These are phyloP conservation scores for Drosophila paramelanica DNA, from an alignment of 2,888 invertebrate genomes.

Conservation along the genomic window DNA sequence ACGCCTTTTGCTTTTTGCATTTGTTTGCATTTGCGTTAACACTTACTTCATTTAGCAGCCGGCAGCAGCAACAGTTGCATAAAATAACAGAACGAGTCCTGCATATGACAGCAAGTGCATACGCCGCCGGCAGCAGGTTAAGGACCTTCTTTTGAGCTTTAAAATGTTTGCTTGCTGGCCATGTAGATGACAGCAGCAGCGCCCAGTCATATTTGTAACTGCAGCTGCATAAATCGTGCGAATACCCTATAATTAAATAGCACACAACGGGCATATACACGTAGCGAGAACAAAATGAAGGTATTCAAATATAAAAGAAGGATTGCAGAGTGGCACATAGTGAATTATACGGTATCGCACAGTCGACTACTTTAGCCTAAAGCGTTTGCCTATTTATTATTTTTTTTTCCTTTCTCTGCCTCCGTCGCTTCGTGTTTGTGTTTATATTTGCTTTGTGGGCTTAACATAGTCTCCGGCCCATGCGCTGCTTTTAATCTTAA, in stretches of 20 bases:
- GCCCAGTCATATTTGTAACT: constrained; percentile 43
- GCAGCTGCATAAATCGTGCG: constrained; percentile 15
- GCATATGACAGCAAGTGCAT: constrained; percentile 55
- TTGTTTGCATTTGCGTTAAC: constrained; percentile 75
- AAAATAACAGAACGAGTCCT: constrained; percentile 18
- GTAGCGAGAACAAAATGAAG: too few relatives aligned
- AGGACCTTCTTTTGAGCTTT: constrained; percentile 78
- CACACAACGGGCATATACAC: neutral
- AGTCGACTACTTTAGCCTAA: neutral
- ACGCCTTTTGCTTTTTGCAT: constrained; percentile 26
- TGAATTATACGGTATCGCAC: neutral
- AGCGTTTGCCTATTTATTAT: constrained; percentile 14
- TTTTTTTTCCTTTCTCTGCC: constrained; percentile 3
- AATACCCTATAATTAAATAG: constrained; percentile 16
- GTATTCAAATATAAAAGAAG: too few relatives aligned
- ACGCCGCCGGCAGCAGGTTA: constrained; percentile 72
- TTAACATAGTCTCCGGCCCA: constrained; percentile 61
- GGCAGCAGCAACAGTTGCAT: constrained; percentile 21
- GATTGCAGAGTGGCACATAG: too few relatives aligned
- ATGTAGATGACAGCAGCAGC: constrained; percentile 53
- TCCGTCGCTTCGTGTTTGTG: constrained; percentile 50
- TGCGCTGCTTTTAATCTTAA: constrained; percentile 72
- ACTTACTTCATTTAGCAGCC: constrained; percentile 74
- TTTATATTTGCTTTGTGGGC: constrained; percentile 73
- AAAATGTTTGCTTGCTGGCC: constrained; percentile 68